Evolutionary conservation across 2,113 vertebrate species (phyloP), one percentile per base, ranked within the genome.

Genomic region (Pithys albifrons): DNA sequence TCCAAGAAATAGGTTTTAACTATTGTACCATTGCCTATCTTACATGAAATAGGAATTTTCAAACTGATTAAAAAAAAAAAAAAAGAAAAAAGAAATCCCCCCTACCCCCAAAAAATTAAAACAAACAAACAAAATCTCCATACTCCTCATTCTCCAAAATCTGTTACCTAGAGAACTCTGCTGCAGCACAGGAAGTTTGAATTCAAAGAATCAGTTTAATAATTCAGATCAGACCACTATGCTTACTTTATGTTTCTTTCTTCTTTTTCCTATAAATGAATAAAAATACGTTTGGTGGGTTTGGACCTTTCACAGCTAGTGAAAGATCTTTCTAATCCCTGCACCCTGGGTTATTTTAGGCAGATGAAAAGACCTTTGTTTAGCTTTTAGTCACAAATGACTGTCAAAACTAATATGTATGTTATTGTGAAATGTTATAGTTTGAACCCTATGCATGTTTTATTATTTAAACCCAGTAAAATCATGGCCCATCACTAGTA

Each of bases 81-180:
- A 22, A 13, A 2, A 41, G 41, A 39, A 39, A 39, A 39, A 39
- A 39, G 39, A 39, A 39, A 39, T 43, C 41, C 14, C 41, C 14
- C 41, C 14, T 13, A 0, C 2, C 4, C 6, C 14, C 5, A 1
- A 33, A 28, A 48, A 37, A 4, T 13, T 43, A 69, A 69, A 54
- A 18, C 2, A 39, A 39, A 39, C 41, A 43, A 43, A 43, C 41
- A 85, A 74, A 35, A 18, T 19, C 10, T 22, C 7, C 19, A 14
- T 14, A 45, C 14, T 13, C 1, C 0, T 8, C 2, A 14, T 14
- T 61, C 18, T 18, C 13, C 31, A 69, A 65, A 79, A 52, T 54
- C 28, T 69, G n/a, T 57, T 66, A 43, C 13, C 43, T 72, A 67
- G 19, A 72, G 24, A 83, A 66, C 6, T 80, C 3, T 1, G 6